A percentile compares a stretch with the other conserved stretches of the same genome.
These are phyloP conservation scores for Drosophila suzukii DNA, from an alignment of 1,140 invertebrate species.

Conservation along the genomic window DNA sequence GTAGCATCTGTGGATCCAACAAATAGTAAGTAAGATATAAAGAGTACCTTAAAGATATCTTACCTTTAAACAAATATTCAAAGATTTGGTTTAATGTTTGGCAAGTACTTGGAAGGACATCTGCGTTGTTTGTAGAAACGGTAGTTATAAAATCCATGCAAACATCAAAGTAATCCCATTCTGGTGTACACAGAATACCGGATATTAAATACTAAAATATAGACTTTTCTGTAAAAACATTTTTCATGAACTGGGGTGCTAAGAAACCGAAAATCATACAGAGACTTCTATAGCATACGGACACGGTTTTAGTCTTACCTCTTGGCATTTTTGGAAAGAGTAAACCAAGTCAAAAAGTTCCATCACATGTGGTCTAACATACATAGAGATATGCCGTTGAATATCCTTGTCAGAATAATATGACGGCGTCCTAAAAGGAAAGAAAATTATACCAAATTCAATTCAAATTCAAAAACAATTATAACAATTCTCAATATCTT, in stretches of 20 bases:
- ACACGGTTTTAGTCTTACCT: constrained; percentile 8
- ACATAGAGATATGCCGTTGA: constrained; percentile 13
- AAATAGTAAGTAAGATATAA: background rate
- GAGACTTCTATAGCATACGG: background rate
- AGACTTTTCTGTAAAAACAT: background rate
- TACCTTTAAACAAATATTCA: constrained; percentile 54
- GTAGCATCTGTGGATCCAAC: constrained; percentile 23
- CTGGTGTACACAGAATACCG: background rate
- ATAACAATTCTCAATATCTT: background rate
- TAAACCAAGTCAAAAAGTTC: constrained; percentile 46
- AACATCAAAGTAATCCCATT: constrained; percentile 18
- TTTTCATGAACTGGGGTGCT: background rate
- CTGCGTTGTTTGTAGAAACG: constrained; percentile 11
- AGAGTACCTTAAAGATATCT: background rate
- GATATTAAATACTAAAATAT: constrained; percentile 11
- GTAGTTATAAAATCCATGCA: constrained; percentile 48
- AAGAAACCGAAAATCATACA: background rate
- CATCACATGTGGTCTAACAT: constrained; percentile 29
- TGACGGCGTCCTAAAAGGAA: background rate
- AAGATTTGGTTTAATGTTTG: constrained; percentile 38
- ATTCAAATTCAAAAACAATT: background rate
- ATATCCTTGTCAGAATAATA: constrained; percentile 14
- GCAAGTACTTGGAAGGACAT: constrained; percentile 23
- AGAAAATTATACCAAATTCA: background rate
- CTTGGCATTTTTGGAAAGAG: constrained; percentile 43